Conservation (phyloP, 2,888 invertebrate species). For the Philopedon plagiatum region DNA sequence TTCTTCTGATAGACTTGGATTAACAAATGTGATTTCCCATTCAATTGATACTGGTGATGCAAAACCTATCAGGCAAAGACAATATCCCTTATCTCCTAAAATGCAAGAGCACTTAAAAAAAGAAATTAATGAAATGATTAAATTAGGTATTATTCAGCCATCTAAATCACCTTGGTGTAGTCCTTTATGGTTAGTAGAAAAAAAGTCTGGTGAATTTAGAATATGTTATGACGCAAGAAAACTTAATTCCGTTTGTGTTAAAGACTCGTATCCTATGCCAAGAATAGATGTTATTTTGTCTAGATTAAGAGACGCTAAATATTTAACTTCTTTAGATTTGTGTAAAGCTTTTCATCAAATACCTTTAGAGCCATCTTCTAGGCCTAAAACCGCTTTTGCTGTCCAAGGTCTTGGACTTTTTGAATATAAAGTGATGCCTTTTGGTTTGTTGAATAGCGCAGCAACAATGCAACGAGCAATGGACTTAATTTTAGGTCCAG, state of each 20-base stretch:
- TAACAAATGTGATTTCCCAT: conserved; percentile 16
- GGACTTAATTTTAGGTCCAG: conserved; percentile 36
- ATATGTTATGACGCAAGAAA: conserved; percentile 60
- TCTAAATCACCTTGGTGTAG: conserved; percentile 56
- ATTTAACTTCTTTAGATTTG: conserved; percentile 59
- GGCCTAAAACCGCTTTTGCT: conserved; percentile 41
- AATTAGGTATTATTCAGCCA: conserved; percentile 43
- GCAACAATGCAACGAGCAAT: conserved; percentile 47
- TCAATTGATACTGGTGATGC: conserved; percentile 30
- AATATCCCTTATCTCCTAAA: conserved; percentile 31
- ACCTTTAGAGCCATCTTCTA: conserved; percentile 39
- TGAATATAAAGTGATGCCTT: conserved; percentile 39
- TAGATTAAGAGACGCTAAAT: conserved; percentile 57
- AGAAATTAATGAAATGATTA: conserved; percentile 25
- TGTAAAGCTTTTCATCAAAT: conserved; percentile 58
- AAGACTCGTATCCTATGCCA: conserved; percentile 57
- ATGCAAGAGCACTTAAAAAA: conserved; percentile 30
- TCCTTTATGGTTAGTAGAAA: conserved; percentile 56
- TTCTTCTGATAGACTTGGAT: conserved; percentile 2
- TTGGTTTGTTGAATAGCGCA: conserved; percentile 40
- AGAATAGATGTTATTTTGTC: too few relatives aligned
- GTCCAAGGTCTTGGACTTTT: conserved; percentile 41
- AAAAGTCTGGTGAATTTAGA: conserved; percentile 54
- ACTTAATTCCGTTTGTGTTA: conserved; percentile 58
- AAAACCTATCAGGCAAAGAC: conserved; percentile 26